Evolutionary conservation across 2,888 invertebrate species (phyloP).

Genomic region (Gisinianus flammeolus): DNA sequence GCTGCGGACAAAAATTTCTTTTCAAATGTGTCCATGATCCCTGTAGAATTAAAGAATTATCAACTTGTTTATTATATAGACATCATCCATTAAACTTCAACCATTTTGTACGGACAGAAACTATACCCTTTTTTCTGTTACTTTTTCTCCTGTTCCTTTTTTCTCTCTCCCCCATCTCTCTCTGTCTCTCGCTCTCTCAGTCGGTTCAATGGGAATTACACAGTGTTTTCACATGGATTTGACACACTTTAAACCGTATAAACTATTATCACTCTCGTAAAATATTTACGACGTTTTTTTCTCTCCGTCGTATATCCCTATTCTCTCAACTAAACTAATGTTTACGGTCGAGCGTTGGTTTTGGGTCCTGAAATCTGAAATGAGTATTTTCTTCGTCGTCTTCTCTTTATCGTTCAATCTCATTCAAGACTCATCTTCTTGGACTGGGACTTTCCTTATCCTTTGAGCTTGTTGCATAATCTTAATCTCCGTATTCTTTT

Average conservation of each 20-base stretch:
- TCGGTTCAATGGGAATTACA: constrained; percentile 33
- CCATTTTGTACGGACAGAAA: no score
- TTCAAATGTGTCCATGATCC: no score
- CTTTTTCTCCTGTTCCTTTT: neutral
- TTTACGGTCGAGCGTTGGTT: neutral
- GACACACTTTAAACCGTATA: constrained; percentile 51
- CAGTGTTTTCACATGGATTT: constrained; percentile 42
- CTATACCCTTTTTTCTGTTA: neutral
- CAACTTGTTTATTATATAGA: no score
- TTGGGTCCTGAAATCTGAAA: neutral
- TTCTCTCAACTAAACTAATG: constrained; percentile 16
- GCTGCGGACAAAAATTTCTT: no score
- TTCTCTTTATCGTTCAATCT: constrained; percentile 1
- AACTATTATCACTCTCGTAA: constrained; percentile 50
- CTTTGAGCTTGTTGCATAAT: neutral
- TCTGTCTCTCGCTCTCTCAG: neutral
- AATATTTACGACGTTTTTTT: constrained; percentile 42
- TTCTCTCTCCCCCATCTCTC: neutral
- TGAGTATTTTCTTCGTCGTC: constrained; percentile 1
- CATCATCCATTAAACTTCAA: neutral
- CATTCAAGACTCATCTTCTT: no score
- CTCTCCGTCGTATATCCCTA: constrained; percentile 13
- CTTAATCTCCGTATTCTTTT: neutral
- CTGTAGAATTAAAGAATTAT: no score
- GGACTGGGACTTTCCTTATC: no score